Evolutionary conservation across 2,797 vertebrate species (phyloP).

Genomic region (Esox lucius): DNA sequence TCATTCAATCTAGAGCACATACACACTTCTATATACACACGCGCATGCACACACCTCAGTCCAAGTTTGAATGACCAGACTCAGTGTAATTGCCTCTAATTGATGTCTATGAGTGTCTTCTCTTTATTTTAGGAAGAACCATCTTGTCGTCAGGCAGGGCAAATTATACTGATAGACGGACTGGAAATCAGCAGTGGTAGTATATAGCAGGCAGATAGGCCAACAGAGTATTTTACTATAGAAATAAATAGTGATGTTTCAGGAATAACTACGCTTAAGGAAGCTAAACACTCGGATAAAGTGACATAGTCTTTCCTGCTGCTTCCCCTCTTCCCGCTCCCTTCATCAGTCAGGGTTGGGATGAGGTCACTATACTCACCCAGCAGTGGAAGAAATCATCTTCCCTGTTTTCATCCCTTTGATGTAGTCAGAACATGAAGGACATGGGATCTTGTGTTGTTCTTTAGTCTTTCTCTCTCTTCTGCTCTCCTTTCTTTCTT

Average conservation of each 20-base stretch:
- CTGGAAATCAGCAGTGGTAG: slow-evolving; percentile 21
- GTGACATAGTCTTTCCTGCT: slow-evolving; percentile 50
- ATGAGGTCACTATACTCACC: slow-evolving; percentile 79
- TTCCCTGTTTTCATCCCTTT: slow-evolving; percentile 69
- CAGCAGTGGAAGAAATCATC: slow-evolving; percentile 72
- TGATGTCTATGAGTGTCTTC: slow-evolving; percentile 91
- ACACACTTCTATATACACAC: slow-evolving; percentile 25
- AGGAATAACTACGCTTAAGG: slow-evolving; percentile 59
- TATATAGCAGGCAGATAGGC: slow-evolving; percentile 33
- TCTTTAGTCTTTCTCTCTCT: not conserved
- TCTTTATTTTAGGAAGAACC: slow-evolving; percentile 79
- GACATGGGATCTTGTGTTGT: slow-evolving; percentile 64
- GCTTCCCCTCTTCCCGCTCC: slow-evolving; percentile 45
- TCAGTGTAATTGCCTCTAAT: slow-evolving; percentile 98
- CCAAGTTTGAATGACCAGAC: slow-evolving; percentile 82
- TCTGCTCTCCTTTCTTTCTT: not conserved
- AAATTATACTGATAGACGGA: slow-evolving; percentile 80
- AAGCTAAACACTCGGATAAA: slow-evolving; percentile 62
- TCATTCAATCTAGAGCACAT: slow-evolving; percentile 42
- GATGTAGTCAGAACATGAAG: slow-evolving; percentile 82
- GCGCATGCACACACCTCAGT: slow-evolving; percentile 65
- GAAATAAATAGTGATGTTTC: slow-evolving; percentile 57
- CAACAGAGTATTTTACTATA: slow-evolving; percentile 45
- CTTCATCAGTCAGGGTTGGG: slow-evolving; percentile 73
- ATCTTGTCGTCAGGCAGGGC: slow-evolving; percentile 75